Percentiles rank a stretch among this genome's conserved stretches.
Conservation (phyloP, 2,797 vertebrate genomes). For the Danio albolineatus region DNA sequence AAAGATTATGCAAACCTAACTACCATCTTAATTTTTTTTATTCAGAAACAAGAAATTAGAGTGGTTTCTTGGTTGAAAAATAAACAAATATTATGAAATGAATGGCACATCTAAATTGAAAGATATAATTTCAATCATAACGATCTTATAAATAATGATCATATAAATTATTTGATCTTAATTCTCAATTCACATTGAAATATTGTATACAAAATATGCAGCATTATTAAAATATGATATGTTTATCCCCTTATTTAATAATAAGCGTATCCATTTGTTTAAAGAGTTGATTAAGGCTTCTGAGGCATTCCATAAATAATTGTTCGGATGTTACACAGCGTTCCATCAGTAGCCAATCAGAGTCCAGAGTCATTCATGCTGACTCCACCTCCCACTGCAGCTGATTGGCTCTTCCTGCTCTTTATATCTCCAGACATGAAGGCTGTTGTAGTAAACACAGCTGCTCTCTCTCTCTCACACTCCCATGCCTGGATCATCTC, state of each 20-base stretch:
- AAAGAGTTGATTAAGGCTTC: neutral
- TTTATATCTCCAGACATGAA: conserved; percentile 71
- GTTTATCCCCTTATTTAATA: neutral
- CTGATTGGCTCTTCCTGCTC: conserved; percentile 41
- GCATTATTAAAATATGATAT: neutral
- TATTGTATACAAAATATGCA: neutral
- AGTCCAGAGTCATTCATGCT: neutral
- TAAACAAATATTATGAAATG: too few relatives aligned
- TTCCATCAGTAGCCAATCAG: neutral
- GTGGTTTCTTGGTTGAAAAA: too few relatives aligned
- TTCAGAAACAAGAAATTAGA: too few relatives aligned
- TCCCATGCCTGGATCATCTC: conserved; percentile 5
- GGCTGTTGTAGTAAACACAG: conserved; percentile 72
- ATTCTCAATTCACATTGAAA: neutral
- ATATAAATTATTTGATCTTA: neutral
- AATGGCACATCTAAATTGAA: neutral
- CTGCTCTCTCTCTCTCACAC: conserved; percentile 25
- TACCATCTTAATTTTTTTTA: too few relatives aligned
- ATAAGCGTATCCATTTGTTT: neutral
- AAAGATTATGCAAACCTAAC: too few relatives aligned
- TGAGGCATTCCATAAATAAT: conserved; percentile 4
- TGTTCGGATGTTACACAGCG: neutral
- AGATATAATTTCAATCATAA: neutral
- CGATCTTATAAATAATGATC: too few relatives aligned
- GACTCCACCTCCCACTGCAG: neutral